phyloP scores from a whole-genome alignment of 1,140 invertebrate genomes.

The Apocrypta bakeri region DNA sequence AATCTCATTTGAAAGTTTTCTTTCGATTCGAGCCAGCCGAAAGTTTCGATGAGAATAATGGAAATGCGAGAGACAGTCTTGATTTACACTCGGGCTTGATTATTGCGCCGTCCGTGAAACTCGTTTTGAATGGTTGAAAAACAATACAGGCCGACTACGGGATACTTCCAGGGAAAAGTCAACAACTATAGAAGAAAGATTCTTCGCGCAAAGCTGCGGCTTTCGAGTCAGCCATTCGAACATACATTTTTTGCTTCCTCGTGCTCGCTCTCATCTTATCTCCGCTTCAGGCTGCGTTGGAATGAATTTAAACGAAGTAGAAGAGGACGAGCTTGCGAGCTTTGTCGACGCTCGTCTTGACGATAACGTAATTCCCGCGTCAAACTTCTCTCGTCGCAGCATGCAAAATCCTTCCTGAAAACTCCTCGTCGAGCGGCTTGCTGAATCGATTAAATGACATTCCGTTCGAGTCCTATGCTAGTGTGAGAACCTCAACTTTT shows the following conservation, averaged over 20 bases:
- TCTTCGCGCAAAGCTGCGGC: too few species aligned
- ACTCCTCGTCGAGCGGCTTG: conserved; percentile 54
- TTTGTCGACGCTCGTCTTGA: conserved; percentile 47
- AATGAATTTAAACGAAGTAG: conserved; percentile 57
- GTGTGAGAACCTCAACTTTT: conserved; percentile 59
- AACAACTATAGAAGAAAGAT: too few species aligned
- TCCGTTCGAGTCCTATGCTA: conserved; percentile 54
- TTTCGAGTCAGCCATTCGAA: too few species aligned
- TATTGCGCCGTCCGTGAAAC: not conserved
- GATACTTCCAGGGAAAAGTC: too few species aligned
- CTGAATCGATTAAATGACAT: conserved; percentile 68
- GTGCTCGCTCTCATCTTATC: not conserved
- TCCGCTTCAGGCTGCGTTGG: not conserved
- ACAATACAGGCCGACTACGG: too few species aligned
- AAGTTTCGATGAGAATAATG: not conserved
- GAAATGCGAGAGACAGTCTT: not conserved
- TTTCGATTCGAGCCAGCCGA: conserved; percentile 6
- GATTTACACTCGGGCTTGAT: conserved; percentile 1
- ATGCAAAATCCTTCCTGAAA: conserved; percentile 53
- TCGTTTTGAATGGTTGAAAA: too few species aligned
- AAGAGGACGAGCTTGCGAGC: conserved; percentile 47
- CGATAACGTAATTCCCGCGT: conserved; percentile 59
- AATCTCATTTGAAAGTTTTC: conserved; percentile 27
- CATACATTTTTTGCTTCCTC: not conserved
- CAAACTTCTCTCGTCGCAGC: conserved; percentile 53